phyloP scores from a whole-genome alignment of 2,888 invertebrate genomes.

The Perithous albicinctus region DNA sequence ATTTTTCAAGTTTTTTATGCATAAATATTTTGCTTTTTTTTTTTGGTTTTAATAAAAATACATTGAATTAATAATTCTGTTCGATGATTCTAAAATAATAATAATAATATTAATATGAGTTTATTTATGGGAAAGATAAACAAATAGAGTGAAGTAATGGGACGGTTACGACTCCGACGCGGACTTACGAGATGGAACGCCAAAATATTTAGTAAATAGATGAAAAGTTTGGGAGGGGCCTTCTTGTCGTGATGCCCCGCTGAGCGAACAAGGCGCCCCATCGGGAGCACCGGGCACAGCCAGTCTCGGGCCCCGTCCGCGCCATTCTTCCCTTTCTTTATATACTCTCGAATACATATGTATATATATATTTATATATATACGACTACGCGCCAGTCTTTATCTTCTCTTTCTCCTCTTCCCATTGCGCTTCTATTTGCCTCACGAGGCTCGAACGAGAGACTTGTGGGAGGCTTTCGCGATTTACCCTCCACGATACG shows the following conservation, averaged over 20 bases:
- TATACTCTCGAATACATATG: too few relatives aligned
- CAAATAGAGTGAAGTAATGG: too few relatives aligned
- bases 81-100: too few relatives aligned
- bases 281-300: constrained; percentile 70
- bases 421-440: constrained; percentile 34
- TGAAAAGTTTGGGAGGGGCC: constrained; percentile 79
- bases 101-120: too few relatives aligned
- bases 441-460: neutral
- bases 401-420: constrained; percentile 46
- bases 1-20: too few relatives aligned
- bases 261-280: constrained; percentile 82
- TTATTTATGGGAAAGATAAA: too few relatives aligned
- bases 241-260: constrained; percentile 74
- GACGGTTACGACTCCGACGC: neutral
- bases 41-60: too few relatives aligned
- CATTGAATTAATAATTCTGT: too few relatives aligned
- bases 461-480: neutral
- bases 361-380: too few relatives aligned
- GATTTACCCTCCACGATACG: neutral
- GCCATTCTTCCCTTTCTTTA: constrained; percentile 69
- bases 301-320: constrained; percentile 59
- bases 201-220: constrained; percentile 84
- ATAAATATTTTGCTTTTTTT: too few relatives aligned
- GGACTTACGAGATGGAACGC: constrained; percentile 41
- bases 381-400: constrained; percentile 40